A percentile compares a stretch with the other conserved stretches of the same genome.
Conservation (phyloP, 2,113 vertebrate genomes). For the Caretta caretta region DNA sequence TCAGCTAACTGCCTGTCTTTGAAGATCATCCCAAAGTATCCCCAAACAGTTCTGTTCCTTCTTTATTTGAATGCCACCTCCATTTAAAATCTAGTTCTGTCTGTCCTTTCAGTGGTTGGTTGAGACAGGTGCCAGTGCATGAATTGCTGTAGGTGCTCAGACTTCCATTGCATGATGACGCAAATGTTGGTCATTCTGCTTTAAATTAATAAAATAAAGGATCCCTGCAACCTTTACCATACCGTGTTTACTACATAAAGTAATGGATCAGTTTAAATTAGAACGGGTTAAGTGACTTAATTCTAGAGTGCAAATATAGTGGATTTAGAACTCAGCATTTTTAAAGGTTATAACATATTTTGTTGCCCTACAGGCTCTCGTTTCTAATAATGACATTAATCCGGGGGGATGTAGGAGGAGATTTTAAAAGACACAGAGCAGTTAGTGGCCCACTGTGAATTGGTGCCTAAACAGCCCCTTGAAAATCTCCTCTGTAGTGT, state of each 20-base stretch:
- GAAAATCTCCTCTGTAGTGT: not conserved
- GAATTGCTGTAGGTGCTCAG: not conserved
- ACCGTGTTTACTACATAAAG: not conserved
- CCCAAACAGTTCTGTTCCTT: not conserved
- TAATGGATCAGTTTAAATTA: not conserved
- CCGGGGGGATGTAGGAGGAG: not conserved
- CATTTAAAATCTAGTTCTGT: not conserved
- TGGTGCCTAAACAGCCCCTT: not conserved
- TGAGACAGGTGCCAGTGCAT: not conserved
- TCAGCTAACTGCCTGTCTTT: not conserved
- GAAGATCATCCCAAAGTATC: not conserved
- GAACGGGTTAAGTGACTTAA: not conserved
- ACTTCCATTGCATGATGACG: not conserved
- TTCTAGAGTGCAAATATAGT: not conserved
- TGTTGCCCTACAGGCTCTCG: not conserved
- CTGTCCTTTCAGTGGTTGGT: not conserved
- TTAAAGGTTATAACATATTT: not conserved
- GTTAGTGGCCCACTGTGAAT: not conserved
- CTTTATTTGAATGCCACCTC: not conserved
- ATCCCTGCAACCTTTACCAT: not conserved
- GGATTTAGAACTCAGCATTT: not conserved
- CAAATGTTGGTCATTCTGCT: not conserved
- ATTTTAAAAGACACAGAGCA: not conserved
- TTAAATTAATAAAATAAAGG: constrained; percentile 18
- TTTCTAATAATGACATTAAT: not conserved